Conservation (phyloP, 2,797 vertebrate species). For the Pantherophis alleghaniensis region DNA sequence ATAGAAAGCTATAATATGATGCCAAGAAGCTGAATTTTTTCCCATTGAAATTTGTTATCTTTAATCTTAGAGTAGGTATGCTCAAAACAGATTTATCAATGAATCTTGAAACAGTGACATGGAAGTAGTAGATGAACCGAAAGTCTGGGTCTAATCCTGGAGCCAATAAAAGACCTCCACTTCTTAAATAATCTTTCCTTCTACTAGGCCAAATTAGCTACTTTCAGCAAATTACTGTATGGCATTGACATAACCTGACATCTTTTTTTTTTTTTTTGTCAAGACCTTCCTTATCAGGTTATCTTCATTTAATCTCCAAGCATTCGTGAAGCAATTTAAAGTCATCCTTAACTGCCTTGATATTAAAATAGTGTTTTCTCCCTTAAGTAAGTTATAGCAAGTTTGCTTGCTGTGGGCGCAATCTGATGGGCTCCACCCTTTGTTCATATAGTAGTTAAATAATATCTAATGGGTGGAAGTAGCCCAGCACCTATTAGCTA, state of each 20-base stretch:
- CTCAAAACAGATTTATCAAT: neutral
- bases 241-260: neutral
- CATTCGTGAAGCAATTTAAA: neutral
- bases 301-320: neutral
- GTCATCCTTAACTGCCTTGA: neutral
- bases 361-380: neutral
- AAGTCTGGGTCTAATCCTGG: neutral
- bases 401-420: neutral
- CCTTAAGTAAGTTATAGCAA: neutral
- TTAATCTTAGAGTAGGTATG: neutral
- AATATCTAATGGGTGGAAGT: neutral
- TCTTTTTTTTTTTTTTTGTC: neutral
- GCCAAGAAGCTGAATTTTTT: neutral
- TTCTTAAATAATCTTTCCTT: neutral
- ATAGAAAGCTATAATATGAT: neutral
- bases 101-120: neutral
- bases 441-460: neutral
- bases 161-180: neutral
- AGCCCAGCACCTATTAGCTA: neutral
- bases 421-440: neutral
- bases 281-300: neutral
- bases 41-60: neutral
- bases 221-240: neutral
- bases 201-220: neutral
- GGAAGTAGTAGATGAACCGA: neutral